phyloP scores from a whole-genome alignment of 2,113 vertebrate species.

The Apistogramma diplotaenia region DNA sequence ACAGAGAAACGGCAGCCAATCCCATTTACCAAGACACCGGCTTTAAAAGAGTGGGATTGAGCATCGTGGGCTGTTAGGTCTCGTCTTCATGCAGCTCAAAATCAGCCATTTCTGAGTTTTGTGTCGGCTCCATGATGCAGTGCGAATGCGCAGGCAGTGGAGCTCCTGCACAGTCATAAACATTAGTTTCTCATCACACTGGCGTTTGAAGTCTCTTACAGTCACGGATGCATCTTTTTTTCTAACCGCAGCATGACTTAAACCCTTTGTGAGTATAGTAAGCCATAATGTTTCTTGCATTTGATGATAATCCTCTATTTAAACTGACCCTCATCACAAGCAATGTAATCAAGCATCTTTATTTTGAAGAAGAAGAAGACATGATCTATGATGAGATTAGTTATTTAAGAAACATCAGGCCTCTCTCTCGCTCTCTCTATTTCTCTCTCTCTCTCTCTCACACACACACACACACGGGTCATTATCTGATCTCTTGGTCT shows the following conservation, averaged over 20 bases:
- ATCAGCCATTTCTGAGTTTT: background rate
- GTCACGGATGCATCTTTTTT: background rate
- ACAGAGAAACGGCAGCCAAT: background rate
- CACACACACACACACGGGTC: background rate
- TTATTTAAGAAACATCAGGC: background rate
- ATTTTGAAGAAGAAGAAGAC: background rate
- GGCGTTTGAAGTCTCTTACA: background rate
- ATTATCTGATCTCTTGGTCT: conserved; percentile 63
- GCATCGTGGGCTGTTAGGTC: background rate
- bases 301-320: conserved; percentile 18
- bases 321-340: conserved; percentile 46
- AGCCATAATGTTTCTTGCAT: conserved; percentile 8
- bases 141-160: background rate
- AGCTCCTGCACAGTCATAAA: conserved; percentile 18
- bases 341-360: conserved; percentile 35
- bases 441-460: too few relatives aligned
- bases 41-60: background rate
- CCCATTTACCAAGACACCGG: background rate
- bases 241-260: background rate
- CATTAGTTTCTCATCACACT: conserved; percentile 9
- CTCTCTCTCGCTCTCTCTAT: too few relatives aligned
- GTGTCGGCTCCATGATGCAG: background rate
- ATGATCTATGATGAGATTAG: background rate
- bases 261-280: background rate
- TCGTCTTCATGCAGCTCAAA: background rate